These are phyloP conservation scores for Anarsia innoxiella DNA, from an alignment of 2,888 invertebrate genomes.

Conservation along the genomic window DNA sequence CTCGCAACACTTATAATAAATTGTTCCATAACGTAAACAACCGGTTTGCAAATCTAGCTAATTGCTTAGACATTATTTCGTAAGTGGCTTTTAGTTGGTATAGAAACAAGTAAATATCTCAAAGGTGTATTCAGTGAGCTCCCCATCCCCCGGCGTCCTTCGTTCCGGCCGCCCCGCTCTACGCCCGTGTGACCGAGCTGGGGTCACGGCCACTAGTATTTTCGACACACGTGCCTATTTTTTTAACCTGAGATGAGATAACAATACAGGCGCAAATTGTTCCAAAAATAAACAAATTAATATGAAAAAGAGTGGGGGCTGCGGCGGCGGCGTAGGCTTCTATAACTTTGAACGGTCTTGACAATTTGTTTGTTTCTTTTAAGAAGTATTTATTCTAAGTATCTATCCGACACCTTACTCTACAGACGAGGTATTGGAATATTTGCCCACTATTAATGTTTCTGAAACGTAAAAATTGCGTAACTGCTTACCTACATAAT, in stretches of 20 bases:
- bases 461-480: too few relatives aligned
- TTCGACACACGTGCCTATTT: conserved; percentile 44
- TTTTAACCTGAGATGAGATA: conserved; percentile 20
- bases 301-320: too few relatives aligned
- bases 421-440: too few relatives aligned
- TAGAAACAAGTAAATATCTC: conserved; percentile 30
- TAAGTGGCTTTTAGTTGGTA: conserved; percentile 25
- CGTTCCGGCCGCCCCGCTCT: conserved; percentile 19
- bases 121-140: conserved; percentile 27
- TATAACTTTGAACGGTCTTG: too few relatives aligned
- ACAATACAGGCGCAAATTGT: too few relatives aligned
- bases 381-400: too few relatives aligned
- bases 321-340: too few relatives aligned
- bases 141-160: conserved; percentile 20
- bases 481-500: too few relatives aligned
- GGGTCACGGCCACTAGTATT: conserved; percentile 66
- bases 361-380: too few relatives aligned
- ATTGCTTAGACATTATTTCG: conserved; percentile 28
- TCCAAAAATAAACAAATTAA: too few relatives aligned
- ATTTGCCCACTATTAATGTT: too few relatives aligned
- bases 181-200: conserved; percentile 50
- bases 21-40: conserved; percentile 56
- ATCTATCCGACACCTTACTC: too few relatives aligned
- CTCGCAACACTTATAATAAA: conserved; percentile 59
- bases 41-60: conserved; percentile 34